Evolutionary conservation across 2,888 invertebrate genomes (phyloP), one percentile per base, ranked within the genome.

Genomic region (Chaetogeoica ovagalla): DNA sequence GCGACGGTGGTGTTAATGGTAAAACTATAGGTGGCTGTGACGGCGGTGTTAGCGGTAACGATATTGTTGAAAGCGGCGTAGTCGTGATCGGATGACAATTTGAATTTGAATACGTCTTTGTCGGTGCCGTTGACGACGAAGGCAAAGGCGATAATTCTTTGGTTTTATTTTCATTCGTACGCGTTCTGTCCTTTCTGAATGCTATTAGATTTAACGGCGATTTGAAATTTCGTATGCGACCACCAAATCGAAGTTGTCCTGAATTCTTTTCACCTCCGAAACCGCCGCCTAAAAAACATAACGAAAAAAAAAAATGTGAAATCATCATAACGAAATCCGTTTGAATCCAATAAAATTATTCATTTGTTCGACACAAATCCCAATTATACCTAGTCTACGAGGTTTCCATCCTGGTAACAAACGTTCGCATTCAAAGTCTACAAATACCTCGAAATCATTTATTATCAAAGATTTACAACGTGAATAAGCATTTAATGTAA

Each of bases 191-290:
- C 15, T 15, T 11, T 73, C 21, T 70, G 39, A 59, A 71, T 62
- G 17, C 19, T 39, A 82, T 43, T 17, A 83, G 5, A 62, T 73
- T 84, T 65, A 90, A 89, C 3, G 93, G 93, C 85, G 88, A 90
- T 83, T 88, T 90, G 85, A 94, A 95, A 0, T 94, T 94, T 84
- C 93, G 88, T 77, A 92, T 92, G 84, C 90, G 89, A 68, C 96
- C 92, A 1, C 96, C 96, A 87, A 96, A 96, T 82, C 96, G 87
- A 63, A 96, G 87, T 85, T 96, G 96, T 0, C 96, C 96, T 0
- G 95, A 93, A 86, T 94, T 93, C 84, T 93, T 94, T 83, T 89
- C 90, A 0, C 96, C 96, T 6, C 94, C 94, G 85, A 95, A 92
- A 19, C 96, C 96, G 21, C 96, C 96, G 6, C 96, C 89, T 88